Conservation (phyloP, 2,888 invertebrate species). For the Xanthia icteritia region DNA sequence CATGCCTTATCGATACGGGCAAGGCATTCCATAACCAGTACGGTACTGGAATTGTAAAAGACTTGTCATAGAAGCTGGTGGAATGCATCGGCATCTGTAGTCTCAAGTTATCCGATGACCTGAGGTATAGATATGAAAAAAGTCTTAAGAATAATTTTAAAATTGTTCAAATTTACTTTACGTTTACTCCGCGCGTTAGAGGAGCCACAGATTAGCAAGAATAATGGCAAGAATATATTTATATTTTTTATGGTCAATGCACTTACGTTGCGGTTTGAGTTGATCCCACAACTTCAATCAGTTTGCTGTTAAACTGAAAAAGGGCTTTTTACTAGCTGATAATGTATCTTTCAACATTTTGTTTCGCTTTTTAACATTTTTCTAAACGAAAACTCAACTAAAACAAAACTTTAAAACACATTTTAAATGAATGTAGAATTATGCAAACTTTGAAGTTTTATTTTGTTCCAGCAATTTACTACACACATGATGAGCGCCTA, state of each 20-base stretch:
- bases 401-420: not conserved
- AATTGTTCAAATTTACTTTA: not conserved
- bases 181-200: not conserved
- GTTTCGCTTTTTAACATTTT: slow-evolving; percentile 6
- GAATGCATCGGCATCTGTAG: too few relatives aligned
- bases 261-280: not conserved
- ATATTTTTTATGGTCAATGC: not conserved
- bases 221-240: not conserved
- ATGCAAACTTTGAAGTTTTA: slow-evolving; percentile 19
- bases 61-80: too few relatives aligned
- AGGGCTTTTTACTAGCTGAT: not conserved
- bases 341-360: not conserved
- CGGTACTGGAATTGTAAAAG: too few relatives aligned
- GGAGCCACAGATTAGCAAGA: not conserved
- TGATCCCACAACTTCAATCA: not conserved
- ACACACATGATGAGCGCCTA: not conserved
- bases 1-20: too few relatives aligned
- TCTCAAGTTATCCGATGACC: too few relatives aligned
- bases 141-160: not conserved
- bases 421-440: slow-evolving; percentile 16
- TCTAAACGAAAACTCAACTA: not conserved
- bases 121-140: too few relatives aligned
- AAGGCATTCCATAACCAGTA: too few relatives aligned
- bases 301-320: not conserved
- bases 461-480: slow-evolving; percentile 10